phyloP scores from a whole-genome alignment of 2,113 vertebrate genomes.

The Cyanoderma ruficeps region DNA sequence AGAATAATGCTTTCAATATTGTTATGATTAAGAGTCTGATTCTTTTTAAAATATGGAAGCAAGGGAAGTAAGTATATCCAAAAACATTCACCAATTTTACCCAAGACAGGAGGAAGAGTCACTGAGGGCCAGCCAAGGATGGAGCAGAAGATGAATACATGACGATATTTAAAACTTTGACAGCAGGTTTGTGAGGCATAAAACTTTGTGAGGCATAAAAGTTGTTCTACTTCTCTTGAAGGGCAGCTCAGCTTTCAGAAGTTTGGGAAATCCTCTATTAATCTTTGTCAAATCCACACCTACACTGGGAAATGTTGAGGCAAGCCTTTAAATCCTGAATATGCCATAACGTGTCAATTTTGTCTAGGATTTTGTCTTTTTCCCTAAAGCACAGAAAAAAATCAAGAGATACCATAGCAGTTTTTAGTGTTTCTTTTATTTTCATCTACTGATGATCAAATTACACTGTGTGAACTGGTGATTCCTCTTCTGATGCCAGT shows the following conservation, averaged over 20 bases:
- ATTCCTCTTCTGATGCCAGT: not conserved
- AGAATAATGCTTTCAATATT: constrained; percentile 1
- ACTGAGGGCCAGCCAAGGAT: not conserved
- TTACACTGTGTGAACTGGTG: not conserved
- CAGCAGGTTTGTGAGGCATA: not conserved
- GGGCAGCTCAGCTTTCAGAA: constrained; percentile 1
- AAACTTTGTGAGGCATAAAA: not conserved
- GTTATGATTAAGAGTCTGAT: not conserved
- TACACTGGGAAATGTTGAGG: not conserved
- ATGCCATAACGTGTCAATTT: not conserved
- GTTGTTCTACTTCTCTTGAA: constrained; percentile 11
- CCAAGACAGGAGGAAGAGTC: not conserved
- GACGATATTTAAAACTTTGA: not conserved
- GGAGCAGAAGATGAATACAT: not conserved
- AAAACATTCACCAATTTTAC: not conserved
- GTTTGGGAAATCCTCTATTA: constrained; percentile 5
- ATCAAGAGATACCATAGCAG: not conserved
- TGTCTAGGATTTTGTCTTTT: not conserved
- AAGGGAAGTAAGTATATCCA: not conserved
- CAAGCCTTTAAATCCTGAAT: constrained; percentile 5
- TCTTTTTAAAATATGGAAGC: not conserved
- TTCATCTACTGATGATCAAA: not conserved
- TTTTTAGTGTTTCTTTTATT: not conserved
- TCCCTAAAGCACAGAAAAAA: not conserved
- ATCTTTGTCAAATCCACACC: constrained; percentile 23